A percentile compares a stretch with the other conserved stretches of the same genome.
These are phyloP conservation scores for Prosapia bicincta DNA, from an alignment of 2,888 invertebrate species.

Conservation along the genomic window DNA sequence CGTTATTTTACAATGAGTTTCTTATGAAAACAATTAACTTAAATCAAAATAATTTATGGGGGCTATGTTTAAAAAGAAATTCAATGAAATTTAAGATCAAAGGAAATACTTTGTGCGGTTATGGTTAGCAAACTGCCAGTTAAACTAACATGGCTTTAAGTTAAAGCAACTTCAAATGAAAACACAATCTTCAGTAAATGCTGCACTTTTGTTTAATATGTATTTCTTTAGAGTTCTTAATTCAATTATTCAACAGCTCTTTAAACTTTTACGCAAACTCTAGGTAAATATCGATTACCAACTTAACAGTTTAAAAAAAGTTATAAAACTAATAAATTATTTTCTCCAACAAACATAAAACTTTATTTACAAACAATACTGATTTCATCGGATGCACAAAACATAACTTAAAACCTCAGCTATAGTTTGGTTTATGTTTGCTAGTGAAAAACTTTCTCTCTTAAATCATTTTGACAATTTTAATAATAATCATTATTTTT, in stretches of 20 bases:
- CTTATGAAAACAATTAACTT: no score
- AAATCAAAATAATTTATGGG: no score
- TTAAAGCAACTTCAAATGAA: background rate
- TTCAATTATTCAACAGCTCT: background rate
- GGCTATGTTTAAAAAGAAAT: no score
- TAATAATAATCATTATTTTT: slow-evolving; percentile 25
- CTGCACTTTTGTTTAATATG: background rate
- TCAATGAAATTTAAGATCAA: background rate
- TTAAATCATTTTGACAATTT: slow-evolving; percentile 21
- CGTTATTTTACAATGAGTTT: no score
- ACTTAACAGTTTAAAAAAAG: background rate
- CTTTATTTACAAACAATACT: slow-evolving; percentile 12
- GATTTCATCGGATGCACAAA: slow-evolving; percentile 8
- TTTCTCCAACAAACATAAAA: background rate
- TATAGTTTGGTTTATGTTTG: no score
- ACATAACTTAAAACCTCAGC: slow-evolving; percentile 9
- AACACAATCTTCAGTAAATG: background rate
- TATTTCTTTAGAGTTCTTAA: background rate
- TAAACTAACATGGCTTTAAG: background rate
- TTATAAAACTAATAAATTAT: background rate
- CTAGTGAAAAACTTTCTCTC: slow-evolving; percentile 9
- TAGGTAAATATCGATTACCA: background rate
- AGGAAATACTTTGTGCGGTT: background rate
- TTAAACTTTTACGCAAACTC: background rate
- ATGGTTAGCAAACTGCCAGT: background rate